These are phyloP conservation scores for Drosophila arawakana DNA, from an alignment of 1,140 invertebrate genomes.

Conservation along the genomic window DNA sequence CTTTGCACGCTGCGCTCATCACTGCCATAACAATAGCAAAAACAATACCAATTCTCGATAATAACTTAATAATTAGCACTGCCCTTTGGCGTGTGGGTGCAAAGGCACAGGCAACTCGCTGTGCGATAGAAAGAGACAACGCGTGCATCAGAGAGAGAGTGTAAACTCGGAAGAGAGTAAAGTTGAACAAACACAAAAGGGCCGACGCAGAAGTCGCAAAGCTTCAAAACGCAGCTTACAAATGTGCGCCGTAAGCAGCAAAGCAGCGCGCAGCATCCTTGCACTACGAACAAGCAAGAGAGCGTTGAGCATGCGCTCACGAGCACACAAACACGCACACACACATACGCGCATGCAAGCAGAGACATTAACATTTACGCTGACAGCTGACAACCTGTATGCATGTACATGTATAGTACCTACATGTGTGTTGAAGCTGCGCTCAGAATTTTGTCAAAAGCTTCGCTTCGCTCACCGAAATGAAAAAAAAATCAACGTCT, in stretches of 20 bases:
- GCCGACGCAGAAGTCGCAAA: conserved; percentile 22
- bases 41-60: conserved; percentile 38
- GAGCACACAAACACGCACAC: not conserved
- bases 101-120: conserved; percentile 39
- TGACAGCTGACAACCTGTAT: conserved; percentile 39
- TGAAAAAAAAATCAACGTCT: not conserved
- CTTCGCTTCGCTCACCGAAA: conserved; percentile 47
- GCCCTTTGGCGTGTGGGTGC: conserved; percentile 60
- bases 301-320: conserved; percentile 30
- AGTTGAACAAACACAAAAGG: conserved; percentile 28
- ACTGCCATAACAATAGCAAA: not conserved
- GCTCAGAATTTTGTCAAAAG: conserved; percentile 56
- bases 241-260: conserved; percentile 9
- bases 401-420: not conserved
- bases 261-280: conserved; percentile 52
- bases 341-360: conserved; percentile 16
- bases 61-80: conserved; percentile 33
- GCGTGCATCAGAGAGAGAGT: not conserved
- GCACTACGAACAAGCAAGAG: conserved; percentile 28
- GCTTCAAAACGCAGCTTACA: conserved; percentile 21
- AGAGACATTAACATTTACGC: conserved; percentile 4
- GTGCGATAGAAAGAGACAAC: not conserved
- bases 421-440: conserved; percentile 28
- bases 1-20: conserved; percentile 55
- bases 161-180: not conserved